Conservation (phyloP, 2,888 invertebrate species). For the Tipula confusa region DNA sequence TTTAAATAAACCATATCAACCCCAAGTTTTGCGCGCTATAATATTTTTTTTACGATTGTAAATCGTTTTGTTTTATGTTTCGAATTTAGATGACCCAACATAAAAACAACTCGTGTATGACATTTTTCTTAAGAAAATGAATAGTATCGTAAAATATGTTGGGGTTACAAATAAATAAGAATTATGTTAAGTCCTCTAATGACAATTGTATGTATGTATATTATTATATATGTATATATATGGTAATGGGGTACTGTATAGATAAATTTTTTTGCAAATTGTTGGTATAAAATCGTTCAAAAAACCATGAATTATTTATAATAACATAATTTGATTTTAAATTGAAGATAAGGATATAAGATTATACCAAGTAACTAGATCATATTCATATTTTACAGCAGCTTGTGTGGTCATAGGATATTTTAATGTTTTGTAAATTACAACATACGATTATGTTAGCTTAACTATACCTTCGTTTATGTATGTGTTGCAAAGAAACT, state of each 20-base stretch:
- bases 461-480: too few relatives aligned
- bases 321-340: not conserved
- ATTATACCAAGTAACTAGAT: not conserved
- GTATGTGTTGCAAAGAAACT: too few relatives aligned
- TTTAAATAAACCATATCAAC: not conserved
- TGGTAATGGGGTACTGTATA: not conserved
- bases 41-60: not conserved
- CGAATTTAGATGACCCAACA: not conserved
- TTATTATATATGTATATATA: not conserved
- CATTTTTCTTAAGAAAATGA: not conserved
- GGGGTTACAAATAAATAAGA: not conserved
- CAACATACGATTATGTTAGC: too few relatives aligned
- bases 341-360: not conserved
- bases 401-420: too few relatives aligned
- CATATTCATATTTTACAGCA: too few relatives aligned
- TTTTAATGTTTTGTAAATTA: too few relatives aligned
- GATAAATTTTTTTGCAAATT: not conserved
- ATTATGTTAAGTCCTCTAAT: not conserved
- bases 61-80: not conserved
- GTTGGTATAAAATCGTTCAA: not conserved
- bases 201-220: not conserved
- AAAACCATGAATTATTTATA: not conserved
- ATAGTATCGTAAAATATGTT: not conserved
- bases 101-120: not conserved
- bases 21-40: not conserved